These are phyloP conservation scores for Acanthurus leucopareius DNA, from an alignment of 2,797 vertebrate species.

Conservation along the genomic window DNA sequence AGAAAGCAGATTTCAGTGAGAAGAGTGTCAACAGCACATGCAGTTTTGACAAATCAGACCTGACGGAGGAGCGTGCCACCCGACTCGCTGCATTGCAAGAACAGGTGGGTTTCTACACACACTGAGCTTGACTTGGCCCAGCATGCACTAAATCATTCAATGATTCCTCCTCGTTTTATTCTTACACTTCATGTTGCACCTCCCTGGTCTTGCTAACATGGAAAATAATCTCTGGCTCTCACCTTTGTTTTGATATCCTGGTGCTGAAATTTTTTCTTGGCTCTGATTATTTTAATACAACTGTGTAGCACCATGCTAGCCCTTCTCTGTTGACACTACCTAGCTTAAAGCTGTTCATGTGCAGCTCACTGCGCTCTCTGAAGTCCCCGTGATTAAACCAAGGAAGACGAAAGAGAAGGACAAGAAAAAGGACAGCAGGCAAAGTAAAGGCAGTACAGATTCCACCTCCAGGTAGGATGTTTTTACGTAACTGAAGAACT, in stretches of 20 bases:
- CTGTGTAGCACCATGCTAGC: not conserved
- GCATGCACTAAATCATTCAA: not conserved
- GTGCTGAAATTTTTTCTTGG: not conserved
- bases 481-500: not conserved
- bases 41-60: constrained; percentile 88
- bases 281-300: not conserved
- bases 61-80: constrained; percentile 88
- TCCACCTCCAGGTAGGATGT: constrained; percentile 85
- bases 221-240: not conserved
- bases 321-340: constrained; percentile 10
- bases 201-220: not conserved
- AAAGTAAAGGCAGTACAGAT: constrained; percentile 84
- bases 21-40: constrained; percentile 85
- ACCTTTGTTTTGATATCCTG: not conserved
- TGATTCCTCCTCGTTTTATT: not conserved
- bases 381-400: constrained; percentile 91
- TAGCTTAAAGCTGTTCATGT: constrained; percentile 93
- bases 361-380: constrained; percentile 91
- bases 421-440: constrained; percentile 81
- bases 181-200: not conserved
- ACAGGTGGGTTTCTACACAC: constrained; percentile 85
- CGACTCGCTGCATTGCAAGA: constrained; percentile 91
- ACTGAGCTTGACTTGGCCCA: not conserved
- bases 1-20: constrained; percentile 86
- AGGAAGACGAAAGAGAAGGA: constrained; percentile 91